phyloP scores from a whole-genome alignment of 35 echinoderm and acorn worm species.

The Apostichopus japonicus region DNA sequence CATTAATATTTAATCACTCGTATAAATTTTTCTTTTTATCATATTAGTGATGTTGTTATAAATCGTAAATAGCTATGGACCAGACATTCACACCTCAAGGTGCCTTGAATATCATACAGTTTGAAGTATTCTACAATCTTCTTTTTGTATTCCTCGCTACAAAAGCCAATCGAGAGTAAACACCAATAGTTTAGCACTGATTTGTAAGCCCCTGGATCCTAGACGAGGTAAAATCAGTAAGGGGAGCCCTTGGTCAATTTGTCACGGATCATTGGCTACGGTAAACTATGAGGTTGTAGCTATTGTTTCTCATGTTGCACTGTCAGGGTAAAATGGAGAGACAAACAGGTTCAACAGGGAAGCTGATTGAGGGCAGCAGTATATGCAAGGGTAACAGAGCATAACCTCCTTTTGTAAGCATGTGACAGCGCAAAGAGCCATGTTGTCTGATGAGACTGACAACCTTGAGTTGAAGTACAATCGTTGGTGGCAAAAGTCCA shows the following conservation, averaged over 20 bases:
- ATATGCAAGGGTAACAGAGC: background rate
- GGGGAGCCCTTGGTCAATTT: slow-evolving; percentile 33
- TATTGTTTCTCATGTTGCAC: background rate
- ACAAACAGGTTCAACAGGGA: background rate
- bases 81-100: too few relatives aligned
- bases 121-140: too few relatives aligned
- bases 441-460: background rate
- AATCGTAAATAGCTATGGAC: too few relatives aligned
- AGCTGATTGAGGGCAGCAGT: background rate
- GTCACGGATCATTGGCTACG: slow-evolving; percentile 16
- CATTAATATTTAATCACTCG: too few relatives aligned
- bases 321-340: background rate
- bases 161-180: too few relatives aligned
- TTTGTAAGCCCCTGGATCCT: background rate
- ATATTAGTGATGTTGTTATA: too few relatives aligned
- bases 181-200: background rate
- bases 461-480: background rate
- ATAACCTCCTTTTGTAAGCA: background rate
- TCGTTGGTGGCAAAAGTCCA: background rate
- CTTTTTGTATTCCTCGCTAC: too few relatives aligned
- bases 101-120: too few relatives aligned
- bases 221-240: slow-evolving; percentile 15
- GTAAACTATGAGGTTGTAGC: background rate
- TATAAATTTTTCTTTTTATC: too few relatives aligned
- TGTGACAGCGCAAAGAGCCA: background rate